phyloP scores from a whole-genome alignment of 2,888 invertebrate species.

The Andrena flavipes region DNA sequence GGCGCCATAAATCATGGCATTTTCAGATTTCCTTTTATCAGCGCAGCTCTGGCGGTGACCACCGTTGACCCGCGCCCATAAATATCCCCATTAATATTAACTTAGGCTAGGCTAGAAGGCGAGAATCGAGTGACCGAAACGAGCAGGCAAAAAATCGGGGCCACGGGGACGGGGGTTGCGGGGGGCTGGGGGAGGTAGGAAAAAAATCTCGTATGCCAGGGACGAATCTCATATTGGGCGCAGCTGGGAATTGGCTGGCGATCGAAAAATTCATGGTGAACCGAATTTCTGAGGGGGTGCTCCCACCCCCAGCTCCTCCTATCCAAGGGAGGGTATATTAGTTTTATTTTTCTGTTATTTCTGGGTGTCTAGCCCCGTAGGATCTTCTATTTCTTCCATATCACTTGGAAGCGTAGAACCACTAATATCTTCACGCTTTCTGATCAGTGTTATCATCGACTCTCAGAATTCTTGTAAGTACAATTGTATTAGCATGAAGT shows the following conservation, averaged over 20 bases:
- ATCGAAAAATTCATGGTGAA: slow-evolving; percentile 81
- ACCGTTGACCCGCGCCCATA: slow-evolving; percentile 82
- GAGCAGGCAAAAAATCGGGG: slow-evolving; percentile 62
- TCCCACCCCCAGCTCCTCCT: neutral
- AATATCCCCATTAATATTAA: slow-evolving; percentile 85
- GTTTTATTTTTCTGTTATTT: slow-evolving; percentile 37
- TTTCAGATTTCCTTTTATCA: slow-evolving; percentile 84
- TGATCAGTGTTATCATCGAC: no score
- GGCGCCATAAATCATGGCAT: slow-evolving; percentile 82
- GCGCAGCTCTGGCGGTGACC: slow-evolving; percentile 72
- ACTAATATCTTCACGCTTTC: no score
- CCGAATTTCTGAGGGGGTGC: slow-evolving; percentile 48
- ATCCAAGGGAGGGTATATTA: slow-evolving; percentile 39
- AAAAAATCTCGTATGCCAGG: slow-evolving; percentile 83
- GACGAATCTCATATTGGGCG: slow-evolving; percentile 83
- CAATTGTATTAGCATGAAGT: no score
- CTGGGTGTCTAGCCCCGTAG: neutral
- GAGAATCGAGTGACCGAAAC: slow-evolving; percentile 76
- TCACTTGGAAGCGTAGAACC: no score
- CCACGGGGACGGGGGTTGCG: slow-evolving; percentile 34
- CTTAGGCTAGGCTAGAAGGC: slow-evolving; percentile 80
- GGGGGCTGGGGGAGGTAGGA: slow-evolving; percentile 42
- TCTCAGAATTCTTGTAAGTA: no score
- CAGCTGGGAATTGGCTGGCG: slow-evolving; percentile 82
- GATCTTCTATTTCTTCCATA: neutral